A percentile compares a stretch with the other conserved stretches of the same genome.
Evolutionary conservation across 2,797 vertebrate genomes (phyloP).

Genomic region (Discoglossus pictus): DNA sequence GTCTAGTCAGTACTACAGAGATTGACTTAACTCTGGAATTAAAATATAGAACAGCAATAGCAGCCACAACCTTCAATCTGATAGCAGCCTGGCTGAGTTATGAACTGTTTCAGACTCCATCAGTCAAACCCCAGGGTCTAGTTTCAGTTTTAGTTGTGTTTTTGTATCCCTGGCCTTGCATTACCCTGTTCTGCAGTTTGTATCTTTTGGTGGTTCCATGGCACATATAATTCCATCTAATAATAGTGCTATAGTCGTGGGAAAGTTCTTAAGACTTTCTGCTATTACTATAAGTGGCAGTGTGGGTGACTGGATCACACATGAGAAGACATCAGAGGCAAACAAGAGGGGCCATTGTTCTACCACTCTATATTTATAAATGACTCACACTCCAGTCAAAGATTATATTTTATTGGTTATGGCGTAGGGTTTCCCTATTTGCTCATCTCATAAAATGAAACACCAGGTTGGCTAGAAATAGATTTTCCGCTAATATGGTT

Average conservation of each 20-base stretch:
- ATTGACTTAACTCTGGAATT: too few relatives aligned
- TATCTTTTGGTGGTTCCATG: neutral
- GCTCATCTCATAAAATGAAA: constrained; percentile 79
- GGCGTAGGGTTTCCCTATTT: constrained; percentile 72
- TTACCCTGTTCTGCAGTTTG: neutral
- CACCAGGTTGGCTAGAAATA: constrained; percentile 54
- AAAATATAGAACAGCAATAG: too few relatives aligned
- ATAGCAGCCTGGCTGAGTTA: too few relatives aligned
- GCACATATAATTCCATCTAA: constrained; percentile 22
- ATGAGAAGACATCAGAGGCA: constrained; percentile 69
- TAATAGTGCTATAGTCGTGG: constrained; percentile 31
- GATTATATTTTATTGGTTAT: constrained; percentile 74
- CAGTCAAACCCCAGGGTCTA: too few relatives aligned
- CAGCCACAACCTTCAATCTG: too few relatives aligned
- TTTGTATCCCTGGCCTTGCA: neutral
- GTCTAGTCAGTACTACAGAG: too few relatives aligned
- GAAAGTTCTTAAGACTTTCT: constrained; percentile 14
- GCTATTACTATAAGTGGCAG: constrained; percentile 35
- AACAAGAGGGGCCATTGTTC: constrained; percentile 77
- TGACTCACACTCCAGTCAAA: constrained; percentile 68
- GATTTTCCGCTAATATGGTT: constrained; percentile 14
- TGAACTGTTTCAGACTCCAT: too few relatives aligned
- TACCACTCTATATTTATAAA: constrained; percentile 70
- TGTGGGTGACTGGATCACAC: constrained; percentile 55
- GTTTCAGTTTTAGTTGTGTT: neutral